Evolutionary conservation across 1,140 invertebrate genomes (phyloP), one percentile per base, ranked within the genome.

Genomic region (Drosophila repletoides): DNA sequence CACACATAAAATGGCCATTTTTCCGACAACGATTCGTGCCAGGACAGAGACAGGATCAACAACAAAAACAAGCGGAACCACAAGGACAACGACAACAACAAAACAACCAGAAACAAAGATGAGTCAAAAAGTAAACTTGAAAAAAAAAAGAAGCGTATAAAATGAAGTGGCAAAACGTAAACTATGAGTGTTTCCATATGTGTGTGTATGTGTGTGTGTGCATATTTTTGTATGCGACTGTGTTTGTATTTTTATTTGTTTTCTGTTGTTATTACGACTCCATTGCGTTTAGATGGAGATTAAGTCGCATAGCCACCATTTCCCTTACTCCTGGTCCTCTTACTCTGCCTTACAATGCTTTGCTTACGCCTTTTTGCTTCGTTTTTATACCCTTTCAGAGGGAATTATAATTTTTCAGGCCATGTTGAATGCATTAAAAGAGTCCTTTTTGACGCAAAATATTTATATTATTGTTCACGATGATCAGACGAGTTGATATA

Each of bases 201-300:
- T 51, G 40, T 46, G 24, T 26, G 4, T 24, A 14, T 48, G 29
- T 36, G n/a, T 31, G 22, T 55, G 26, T 59, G 31, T 76, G 45
- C 60, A 36, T 77, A 33, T 67, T 34, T 36, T 43, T 49, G 21
- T 12, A 36, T 40, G 26, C 56, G 51, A 40, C 41, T 59, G 53
- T 52, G 21, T 28, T 29, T 36, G 55, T 61, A 69, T 84, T 84
- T 83, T 80, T 84, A 86, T 84, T 84, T 86, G 80, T 71, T 79
- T 86, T 79, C 75, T 49, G 74, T 75, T 86, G 75, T 84, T 84
- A 84, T 84, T 84, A 86, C 79, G 79, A 86, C 79, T 84, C 79
- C 79, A 84, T 86, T 84, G 80, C 79, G 79, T 84, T 84, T 84
- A 84, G 79, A 84, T 84, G 79, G 75, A 84, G 79, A 84, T 84